Conservation (phyloP, 2,888 invertebrate genomes). For the Ormyrus nitidulus region DNA sequence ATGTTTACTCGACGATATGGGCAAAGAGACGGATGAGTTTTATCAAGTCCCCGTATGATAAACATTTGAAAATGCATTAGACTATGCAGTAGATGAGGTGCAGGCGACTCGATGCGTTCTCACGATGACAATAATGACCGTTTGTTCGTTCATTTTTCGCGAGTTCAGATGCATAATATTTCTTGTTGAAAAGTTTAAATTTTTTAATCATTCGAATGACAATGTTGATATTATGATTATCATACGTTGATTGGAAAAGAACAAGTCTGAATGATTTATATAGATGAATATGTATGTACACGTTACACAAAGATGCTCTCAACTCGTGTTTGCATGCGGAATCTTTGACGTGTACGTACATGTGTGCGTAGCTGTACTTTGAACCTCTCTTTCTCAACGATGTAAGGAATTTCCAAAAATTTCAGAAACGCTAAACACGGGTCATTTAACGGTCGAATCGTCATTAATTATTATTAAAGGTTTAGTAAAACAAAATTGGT, state of each 20-base stretch:
- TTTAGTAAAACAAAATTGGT: too few relatives aligned
- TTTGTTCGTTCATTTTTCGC: conserved; percentile 64
- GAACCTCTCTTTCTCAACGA: too few relatives aligned
- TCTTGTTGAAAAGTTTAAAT: conserved; percentile 8
- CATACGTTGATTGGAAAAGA: too few relatives aligned
- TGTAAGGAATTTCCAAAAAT: too few relatives aligned
- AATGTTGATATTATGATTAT: background rate
- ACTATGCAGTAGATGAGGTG: conserved; percentile 37
- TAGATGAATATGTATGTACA: background rate
- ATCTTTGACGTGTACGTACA: too few relatives aligned
- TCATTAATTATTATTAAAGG: too few relatives aligned
- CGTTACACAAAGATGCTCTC: too few relatives aligned
- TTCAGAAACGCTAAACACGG: too few relatives aligned
- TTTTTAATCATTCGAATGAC: conserved; percentile 17
- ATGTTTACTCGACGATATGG: conserved; percentile 25
- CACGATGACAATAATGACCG: conserved; percentile 73
- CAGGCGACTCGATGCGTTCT: conserved; percentile 67
- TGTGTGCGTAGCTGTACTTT: too few relatives aligned
- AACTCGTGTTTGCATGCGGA: too few relatives aligned
- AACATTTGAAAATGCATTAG: conserved; percentile 20
- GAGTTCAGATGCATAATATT: conserved; percentile 3
- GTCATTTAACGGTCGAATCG: too few relatives aligned
- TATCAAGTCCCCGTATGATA: conserved; percentile 37
- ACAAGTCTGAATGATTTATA: background rate
- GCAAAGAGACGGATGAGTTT: conserved; percentile 20